Evolutionary conservation across 1,140 invertebrate species (phyloP).

Genomic region (Aphaenogaster ashmeadi): DNA sequence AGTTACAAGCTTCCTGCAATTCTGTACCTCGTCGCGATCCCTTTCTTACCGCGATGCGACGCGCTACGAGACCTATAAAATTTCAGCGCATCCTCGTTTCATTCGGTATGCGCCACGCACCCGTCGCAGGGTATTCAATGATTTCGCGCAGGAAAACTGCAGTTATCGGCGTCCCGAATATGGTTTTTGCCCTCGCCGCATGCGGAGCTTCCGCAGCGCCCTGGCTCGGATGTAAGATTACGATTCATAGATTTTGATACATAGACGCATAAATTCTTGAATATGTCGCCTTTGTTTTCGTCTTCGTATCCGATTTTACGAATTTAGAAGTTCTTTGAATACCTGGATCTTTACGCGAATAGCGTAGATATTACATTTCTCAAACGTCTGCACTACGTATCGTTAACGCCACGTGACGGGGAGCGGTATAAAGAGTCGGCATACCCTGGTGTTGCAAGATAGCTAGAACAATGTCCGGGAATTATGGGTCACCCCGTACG

Average conservation of each 20-base stretch:
- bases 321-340: not conserved
- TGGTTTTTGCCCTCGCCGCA: not conserved
- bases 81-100: slow-evolving; percentile 50
- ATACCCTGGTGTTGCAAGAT: slow-evolving; percentile 10
- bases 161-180: slow-evolving; percentile 45
- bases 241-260: not conserved
- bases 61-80: slow-evolving; percentile 34
- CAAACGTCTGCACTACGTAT: slow-evolving; percentile 1
- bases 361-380: slow-evolving; percentile 5
- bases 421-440: slow-evolving; percentile 30
- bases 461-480: slow-evolving; percentile 47
- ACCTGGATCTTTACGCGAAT: not conserved
- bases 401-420: not conserved
- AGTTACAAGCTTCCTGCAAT: slow-evolving; percentile 45
- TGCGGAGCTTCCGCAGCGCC: not conserved
- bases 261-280: not conserved
- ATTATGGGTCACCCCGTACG: slow-evolving; percentile 61
- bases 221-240: slow-evolving; percentile 17
- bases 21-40: slow-evolving; percentile 16
- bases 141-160: slow-evolving; percentile 43
- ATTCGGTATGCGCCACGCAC: slow-evolving; percentile 39
- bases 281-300: not conserved
- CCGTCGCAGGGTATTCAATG: slow-evolving; percentile 35
- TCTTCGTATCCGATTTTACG: not conserved
- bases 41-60: slow-evolving; percentile 16